These are phyloP conservation scores for Netelia virgata DNA, from an alignment of 2,888 invertebrate species.

Conservation along the genomic window DNA sequence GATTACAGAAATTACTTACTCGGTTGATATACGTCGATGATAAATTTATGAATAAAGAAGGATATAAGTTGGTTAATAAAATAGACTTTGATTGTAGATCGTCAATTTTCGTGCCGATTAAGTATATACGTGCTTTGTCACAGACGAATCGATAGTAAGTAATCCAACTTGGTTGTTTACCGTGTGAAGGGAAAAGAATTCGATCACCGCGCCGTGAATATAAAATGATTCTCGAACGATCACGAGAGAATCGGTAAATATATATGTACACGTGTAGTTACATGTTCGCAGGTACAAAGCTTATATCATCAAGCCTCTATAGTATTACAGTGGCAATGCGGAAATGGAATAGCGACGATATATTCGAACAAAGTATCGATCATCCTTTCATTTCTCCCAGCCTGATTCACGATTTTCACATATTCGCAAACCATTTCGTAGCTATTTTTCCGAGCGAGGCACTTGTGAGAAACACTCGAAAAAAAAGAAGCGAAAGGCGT, in stretches of 20 bases:
- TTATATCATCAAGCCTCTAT: background rate
- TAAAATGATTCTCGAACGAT: conserved; percentile 21
- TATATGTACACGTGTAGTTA: background rate
- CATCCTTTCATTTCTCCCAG: background rate
- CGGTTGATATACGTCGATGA: background rate
- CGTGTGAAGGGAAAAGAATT: conserved; percentile 19
- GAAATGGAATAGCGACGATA: conserved; percentile 21
- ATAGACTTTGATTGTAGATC: background rate
- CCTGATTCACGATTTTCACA: too few species aligned
- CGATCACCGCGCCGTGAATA: conserved; percentile 23
- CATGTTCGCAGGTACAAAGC: background rate
- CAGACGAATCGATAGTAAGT: conserved; percentile 29
- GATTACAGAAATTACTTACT: background rate
- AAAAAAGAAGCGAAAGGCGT: too few species aligned
- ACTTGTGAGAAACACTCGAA: too few species aligned
- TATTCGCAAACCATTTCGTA: too few species aligned
- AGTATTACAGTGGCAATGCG: background rate
- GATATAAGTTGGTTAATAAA: background rate
- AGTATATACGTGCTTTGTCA: background rate
- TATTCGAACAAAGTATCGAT: conserved; percentile 21
- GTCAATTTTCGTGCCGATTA: background rate
- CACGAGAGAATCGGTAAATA: background rate
- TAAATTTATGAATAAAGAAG: background rate
- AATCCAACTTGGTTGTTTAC: conserved; percentile 35
- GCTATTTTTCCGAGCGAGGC: too few species aligned